These are phyloP conservation scores for Passerculus sandwichensis DNA, from an alignment of 2,797 vertebrate species.

Conservation along the genomic window DNA sequence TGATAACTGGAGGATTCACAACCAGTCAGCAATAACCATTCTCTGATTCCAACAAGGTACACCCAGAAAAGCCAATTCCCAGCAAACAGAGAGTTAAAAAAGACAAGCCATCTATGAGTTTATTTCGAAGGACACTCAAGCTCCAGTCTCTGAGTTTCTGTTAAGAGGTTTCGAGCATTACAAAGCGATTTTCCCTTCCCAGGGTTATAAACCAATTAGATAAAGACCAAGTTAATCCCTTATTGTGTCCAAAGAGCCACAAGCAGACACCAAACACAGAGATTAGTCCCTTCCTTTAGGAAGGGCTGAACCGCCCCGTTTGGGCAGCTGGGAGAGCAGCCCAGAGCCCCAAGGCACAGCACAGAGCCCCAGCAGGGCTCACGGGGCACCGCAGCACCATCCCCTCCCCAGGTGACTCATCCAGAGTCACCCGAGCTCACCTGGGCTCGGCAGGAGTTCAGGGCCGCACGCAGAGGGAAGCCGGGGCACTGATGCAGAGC, in stretches of 20 bases:
- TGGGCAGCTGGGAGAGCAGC: background rate
- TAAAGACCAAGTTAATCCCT: conserved; percentile 65
- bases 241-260: conserved; percentile 18
- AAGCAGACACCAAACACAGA: conserved; percentile 44
- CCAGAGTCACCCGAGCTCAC: background rate
- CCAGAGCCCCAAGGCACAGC: background rate
- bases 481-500: background rate
- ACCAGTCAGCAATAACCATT: accelerated
- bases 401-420: background rate
- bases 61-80: background rate
- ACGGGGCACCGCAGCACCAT: background rate
- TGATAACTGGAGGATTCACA: background rate
- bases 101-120: background rate
- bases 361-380: background rate
- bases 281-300: background rate
- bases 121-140: background rate
- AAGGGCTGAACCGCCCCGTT: background rate
- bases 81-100: background rate
- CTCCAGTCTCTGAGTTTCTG: background rate
- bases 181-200: conserved; percentile 56
- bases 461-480: background rate
- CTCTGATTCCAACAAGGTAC: background rate
- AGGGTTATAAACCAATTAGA: conserved; percentile 64
- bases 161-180: conserved; percentile 46
- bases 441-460: accelerated